Base-by-base conservation (phyloP, 2,113 vertebrate genomes). In the Nesogale talazaci region DNA sequence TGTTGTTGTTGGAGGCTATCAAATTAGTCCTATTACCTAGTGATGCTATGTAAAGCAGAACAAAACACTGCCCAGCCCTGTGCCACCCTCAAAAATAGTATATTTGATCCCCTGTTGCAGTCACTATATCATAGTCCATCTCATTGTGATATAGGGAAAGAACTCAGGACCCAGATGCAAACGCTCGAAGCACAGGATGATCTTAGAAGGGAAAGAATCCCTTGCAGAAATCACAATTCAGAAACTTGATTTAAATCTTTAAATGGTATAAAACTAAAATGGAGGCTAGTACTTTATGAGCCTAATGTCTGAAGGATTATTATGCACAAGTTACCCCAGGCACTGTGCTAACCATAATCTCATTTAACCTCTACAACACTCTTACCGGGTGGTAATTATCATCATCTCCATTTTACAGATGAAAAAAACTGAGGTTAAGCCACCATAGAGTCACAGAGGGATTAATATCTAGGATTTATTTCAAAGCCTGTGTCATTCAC, bases 191-290 rank as follows among this genome's bases (percentile, higher is more conserved):
- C 23, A 61, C 11, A 63, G 38, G 34, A 27, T 27, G 29, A 31
- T 9, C 63, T 59, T 65, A 93, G 80, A 65, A 90, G 84, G 25
- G 72, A 70, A n/a, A 83, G 63, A 93, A 93, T 83, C 38, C 29
- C 25, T 65, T 83, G 88, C 23, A 83, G 2, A 61, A 92, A 42
- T 57, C 46, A 29, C 36, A 82, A 27, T 90, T 84, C 56, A 85
- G 38, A 90, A 77, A 40, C 14, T 70, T 65, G 34, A 9, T 86
- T 88, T 17, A 90, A 52, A 61, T 52, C 14, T 92, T 91, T 82
- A 87, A 77, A 70, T 3, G 12, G 89, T 25, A 90, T 52, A 19
- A 92, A 40, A 40, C 2, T 78, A 38, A 63, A 59, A 31, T 57
- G 20, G 14, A 78, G 3, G 34, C 42, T 14, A 80, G 27, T 87